Percentiles rank a stretch among this genome's conserved stretches.
These are phyloP conservation scores for Ranitomeya imitator DNA, from an alignment of 2,113 vertebrate species.

Conservation along the genomic window DNA sequence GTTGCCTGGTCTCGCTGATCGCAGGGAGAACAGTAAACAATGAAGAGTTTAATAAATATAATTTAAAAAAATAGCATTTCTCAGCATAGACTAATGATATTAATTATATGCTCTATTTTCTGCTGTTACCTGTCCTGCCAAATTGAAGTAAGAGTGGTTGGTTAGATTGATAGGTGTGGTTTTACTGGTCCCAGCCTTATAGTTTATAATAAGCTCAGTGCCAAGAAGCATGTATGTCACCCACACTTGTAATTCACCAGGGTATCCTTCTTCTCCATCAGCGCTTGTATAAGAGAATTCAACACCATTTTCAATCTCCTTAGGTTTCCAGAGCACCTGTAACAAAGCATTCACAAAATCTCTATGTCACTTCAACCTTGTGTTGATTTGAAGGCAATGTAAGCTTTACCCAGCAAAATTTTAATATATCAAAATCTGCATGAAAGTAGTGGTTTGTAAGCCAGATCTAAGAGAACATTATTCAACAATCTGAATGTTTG, in stretches of 20 bases:
- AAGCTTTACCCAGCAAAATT: not conserved
- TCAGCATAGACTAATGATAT: not conserved
- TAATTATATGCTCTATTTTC: not conserved
- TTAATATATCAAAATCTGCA: too few relatives aligned
- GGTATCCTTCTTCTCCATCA: constrained; percentile 90
- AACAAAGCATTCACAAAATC: constrained; percentile 49
- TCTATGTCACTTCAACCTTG: not conserved
- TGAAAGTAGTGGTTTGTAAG: too few relatives aligned
- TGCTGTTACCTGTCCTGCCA: constrained; percentile 85
- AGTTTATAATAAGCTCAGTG: constrained; percentile 78
- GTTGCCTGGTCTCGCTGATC: too few relatives aligned
- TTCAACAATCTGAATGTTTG: too few relatives aligned
- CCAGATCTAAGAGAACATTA: too few relatives aligned
- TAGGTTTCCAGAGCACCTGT: constrained; percentile 86
- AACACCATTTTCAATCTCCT: constrained; percentile 76
- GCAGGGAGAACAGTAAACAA: too few relatives aligned
- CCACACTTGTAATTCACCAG: constrained; percentile 84
- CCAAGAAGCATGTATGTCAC: constrained; percentile 84
- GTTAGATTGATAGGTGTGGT: constrained; percentile 89
- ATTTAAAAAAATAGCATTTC: not conserved
- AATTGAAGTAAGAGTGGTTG: constrained; percentile 94
- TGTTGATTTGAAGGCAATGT: not conserved
- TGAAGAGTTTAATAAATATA: not conserved
- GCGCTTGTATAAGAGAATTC: constrained; percentile 82
- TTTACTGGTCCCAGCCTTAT: constrained; percentile 77